Evolutionary conservation across 2,797 vertebrate species (phyloP).

Genomic region (Myioborus miniatus): DNA sequence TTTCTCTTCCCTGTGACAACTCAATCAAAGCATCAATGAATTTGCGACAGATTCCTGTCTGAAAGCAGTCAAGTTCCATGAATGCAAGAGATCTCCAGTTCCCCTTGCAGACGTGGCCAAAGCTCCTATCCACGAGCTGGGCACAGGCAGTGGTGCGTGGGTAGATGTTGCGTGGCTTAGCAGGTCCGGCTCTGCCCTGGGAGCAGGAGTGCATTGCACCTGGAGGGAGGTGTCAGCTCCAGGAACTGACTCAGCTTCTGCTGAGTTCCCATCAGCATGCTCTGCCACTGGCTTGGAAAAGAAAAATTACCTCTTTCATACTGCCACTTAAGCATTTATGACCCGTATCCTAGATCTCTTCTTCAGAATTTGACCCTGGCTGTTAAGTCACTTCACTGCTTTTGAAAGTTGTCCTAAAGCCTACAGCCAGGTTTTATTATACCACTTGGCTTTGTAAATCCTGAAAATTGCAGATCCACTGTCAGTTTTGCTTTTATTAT

Average conservation of each 20-base stretch:
- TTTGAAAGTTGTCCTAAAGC: not conserved
- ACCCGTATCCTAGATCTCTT: not conserved
- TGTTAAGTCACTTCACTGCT: not conserved
- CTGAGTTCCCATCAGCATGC: not conserved
- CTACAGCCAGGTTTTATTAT: not conserved
- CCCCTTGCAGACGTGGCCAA: accelerated
- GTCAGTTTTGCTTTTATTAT: not conserved
- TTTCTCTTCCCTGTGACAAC: accelerated
- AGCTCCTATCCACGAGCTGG: not conserved
- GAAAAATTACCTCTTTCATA: not conserved
- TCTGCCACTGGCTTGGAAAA: not conserved
- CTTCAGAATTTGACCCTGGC: not conserved
- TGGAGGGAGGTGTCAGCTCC: not conserved
- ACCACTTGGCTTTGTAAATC: not conserved
- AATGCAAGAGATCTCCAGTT: not conserved
- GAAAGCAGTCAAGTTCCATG: not conserved
- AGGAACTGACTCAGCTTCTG: not conserved
- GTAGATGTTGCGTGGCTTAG: not conserved
- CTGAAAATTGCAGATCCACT: not conserved
- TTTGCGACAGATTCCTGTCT: not conserved
- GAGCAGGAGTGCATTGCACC: accelerated
- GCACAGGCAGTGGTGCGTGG: accelerated
- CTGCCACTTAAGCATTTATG: not conserved
- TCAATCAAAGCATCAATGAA: not conserved
- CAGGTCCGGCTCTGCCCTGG: not conserved